Base-by-base conservation (phyloP, 2,888 invertebrate species). In the Himalopsyche tibetana region DNA sequence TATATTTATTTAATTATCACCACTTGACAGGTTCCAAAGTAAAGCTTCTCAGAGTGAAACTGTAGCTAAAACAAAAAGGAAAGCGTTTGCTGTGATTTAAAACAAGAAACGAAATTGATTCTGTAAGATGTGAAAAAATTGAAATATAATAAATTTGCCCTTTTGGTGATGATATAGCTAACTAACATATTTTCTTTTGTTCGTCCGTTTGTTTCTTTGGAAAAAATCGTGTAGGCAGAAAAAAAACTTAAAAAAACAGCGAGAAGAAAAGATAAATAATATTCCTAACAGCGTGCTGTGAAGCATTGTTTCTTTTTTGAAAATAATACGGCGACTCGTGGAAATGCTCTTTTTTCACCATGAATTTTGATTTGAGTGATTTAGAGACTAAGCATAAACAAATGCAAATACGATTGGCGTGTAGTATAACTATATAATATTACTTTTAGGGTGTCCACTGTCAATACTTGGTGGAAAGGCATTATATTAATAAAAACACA, bases 171-270 rank as follows among this genome's bases (percentile, higher is more conserved):
- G 63, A 9, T 63, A 28, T 63, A 63, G 63, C 63, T 63, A 63
- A 63, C 19, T 63, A 63, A 63, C 88, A 88, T 87, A 88, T 88
- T 88, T 87, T 88, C 88, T 87, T 88, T 88, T 88, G 88, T 88
- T 85, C 86, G 85, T 85, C 82, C 85, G 84, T 88, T 86, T 86
- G 86, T 85, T 85, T 87, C 80, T 51, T 56, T 51, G 85, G 51
- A 45, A 55, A 81, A 84, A 79, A 85, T 74, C 80, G 87, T 85
- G 86, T 83, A 81, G 84, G 88, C 80, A 56, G 85, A 83, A 85
- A 86, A 86, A 86, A 83, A 81, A 81, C 83, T 81, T 28, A 28
- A 83, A 87, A 86, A 84, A 84, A 83, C 83, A 85, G 84, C 74
- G 83, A 85, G 74, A 83, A 84, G 86, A 85, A 84, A 84, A 88